Percentiles rank a stretch among this genome's conserved stretches.
These are phyloP conservation scores for Epirrita christyi DNA, from an alignment of 2,888 invertebrate genomes.

Conservation along the genomic window DNA sequence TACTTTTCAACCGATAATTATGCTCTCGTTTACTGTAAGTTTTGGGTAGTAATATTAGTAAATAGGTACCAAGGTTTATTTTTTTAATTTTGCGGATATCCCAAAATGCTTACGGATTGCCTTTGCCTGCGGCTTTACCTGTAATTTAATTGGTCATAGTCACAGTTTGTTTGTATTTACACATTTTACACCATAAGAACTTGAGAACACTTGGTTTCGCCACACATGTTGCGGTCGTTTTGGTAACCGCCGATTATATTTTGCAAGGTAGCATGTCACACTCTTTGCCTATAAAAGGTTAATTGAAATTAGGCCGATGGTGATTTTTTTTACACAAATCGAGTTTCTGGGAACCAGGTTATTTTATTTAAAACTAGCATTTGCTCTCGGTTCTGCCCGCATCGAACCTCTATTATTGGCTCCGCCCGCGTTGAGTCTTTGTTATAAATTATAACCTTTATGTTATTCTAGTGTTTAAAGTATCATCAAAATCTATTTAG, in stretches of 20 bases:
- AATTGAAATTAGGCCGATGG: conserved; percentile 18
- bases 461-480: no score
- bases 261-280: conserved; percentile 26
- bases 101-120: neutral
- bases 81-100: neutral
- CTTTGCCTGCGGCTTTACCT: neutral
- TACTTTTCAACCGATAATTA: no score
- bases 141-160: conserved; percentile 24
- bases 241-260: conserved; percentile 20
- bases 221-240: conserved; percentile 23
- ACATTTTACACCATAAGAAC: conserved; percentile 14
- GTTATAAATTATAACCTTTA: no score
- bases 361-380: no score
- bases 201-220: conserved; percentile 19
- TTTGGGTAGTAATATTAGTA: no score
- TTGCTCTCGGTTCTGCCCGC: no score
- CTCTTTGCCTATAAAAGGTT: conserved; percentile 23
- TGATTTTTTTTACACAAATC: neutral
- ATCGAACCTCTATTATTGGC: no score
- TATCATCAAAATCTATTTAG: no score
- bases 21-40: no score
- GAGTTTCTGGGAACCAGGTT: neutral
- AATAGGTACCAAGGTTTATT: no score
- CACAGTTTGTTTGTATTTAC: conserved; percentile 11
- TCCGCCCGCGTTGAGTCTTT: no score